Conservation (phyloP, 2,113 vertebrate species). For the Mola mola region DNA sequence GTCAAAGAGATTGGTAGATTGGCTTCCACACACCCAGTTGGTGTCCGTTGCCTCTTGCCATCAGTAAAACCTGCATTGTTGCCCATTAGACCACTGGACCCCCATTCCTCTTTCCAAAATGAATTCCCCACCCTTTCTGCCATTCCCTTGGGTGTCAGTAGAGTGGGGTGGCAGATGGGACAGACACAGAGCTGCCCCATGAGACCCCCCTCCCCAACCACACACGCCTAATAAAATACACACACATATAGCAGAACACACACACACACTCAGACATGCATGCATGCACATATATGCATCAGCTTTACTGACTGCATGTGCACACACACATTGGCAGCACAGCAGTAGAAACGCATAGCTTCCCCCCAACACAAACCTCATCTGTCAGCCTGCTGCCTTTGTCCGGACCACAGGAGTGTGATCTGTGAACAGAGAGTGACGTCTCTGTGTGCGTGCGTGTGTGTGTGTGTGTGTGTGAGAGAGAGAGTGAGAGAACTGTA, state of each 20-base stretch:
- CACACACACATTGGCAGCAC: slow-evolving; percentile 22
- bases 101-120: slow-evolving; percentile 72
- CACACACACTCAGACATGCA: slow-evolving; percentile 32
- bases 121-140: slow-evolving; percentile 72
- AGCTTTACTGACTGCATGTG: background rate
- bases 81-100: slow-evolving; percentile 78
- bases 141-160: slow-evolving; percentile 83
- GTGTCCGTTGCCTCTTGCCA: slow-evolving; percentile 71
- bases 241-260: slow-evolving; percentile 40
- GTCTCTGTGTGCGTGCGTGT: slow-evolving; percentile 54
- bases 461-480: background rate
- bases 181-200: slow-evolving; percentile 82
- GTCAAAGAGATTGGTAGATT: slow-evolving; percentile 74
- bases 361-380: slow-evolving; percentile 73
- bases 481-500: slow-evolving; percentile 6
- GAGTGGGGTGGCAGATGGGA: slow-evolving; percentile 86
- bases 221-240: slow-evolving; percentile 40
- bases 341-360: slow-evolving; percentile 55
- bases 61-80: slow-evolving; percentile 75
- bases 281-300: slow-evolving; percentile 32
- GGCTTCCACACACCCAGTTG: slow-evolving; percentile 66
- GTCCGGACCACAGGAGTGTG: slow-evolving; percentile 56
- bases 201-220: slow-evolving; percentile 61
- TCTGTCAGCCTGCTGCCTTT: slow-evolving; percentile 78
- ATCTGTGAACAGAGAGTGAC: slow-evolving; percentile 64